Conservation (phyloP, 2,113 vertebrate genomes). For the Sardina pilchardus region DNA sequence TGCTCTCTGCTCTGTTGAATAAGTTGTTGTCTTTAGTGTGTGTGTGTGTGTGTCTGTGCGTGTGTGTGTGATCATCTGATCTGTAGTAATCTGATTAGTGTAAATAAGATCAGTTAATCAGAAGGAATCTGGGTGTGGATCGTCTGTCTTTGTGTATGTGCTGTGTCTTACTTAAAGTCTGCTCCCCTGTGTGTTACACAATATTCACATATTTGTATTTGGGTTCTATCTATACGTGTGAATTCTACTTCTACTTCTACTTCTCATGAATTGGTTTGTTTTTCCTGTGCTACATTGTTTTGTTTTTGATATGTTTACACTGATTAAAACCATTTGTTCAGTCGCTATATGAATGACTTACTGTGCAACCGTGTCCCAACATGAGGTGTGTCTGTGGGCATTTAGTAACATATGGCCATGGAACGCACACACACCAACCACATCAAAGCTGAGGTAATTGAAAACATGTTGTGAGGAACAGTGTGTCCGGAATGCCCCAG, state of each 20-base stretch:
- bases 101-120: slow-evolving; percentile 62
- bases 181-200: background rate
- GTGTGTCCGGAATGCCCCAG: background rate
- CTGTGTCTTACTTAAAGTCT: slow-evolving; percentile 1
- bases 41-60: background rate
- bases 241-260: background rate
- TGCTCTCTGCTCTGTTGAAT: slow-evolving; percentile 16
- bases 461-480: background rate
- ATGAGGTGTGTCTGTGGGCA: background rate
- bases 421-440: background rate
- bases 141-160: slow-evolving; percentile 24
- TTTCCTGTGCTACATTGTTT: background rate
- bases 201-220: background rate
- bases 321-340: background rate
- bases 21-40: slow-evolving; percentile 1
- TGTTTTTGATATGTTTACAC: background rate
- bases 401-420: background rate
- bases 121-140: slow-evolving; percentile 44
- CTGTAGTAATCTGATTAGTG: slow-evolving; percentile 69
- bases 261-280: background rate
- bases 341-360: background rate
- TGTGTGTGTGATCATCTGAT: slow-evolving; percentile 53
- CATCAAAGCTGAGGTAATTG: background rate
- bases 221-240: background rate
- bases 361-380: background rate